A percentile compares a stretch with the other conserved stretches of the same genome.
Evolutionary conservation across 2,888 invertebrate species (phyloP).

Genomic region (Sycophila texana): DNA sequence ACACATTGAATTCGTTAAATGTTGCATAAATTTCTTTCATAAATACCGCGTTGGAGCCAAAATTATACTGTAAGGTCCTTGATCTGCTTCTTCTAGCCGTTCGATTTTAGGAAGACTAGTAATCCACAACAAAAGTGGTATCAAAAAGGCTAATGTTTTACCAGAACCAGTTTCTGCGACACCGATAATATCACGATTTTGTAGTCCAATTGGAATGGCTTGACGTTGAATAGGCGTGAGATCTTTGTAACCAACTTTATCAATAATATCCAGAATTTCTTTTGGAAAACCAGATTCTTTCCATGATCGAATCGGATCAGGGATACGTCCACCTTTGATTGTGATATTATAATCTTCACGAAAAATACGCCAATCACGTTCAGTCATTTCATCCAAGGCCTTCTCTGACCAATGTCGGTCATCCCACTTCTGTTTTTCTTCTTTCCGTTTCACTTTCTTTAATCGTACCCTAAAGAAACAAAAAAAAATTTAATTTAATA

Average conservation of each 20-base stretch:
- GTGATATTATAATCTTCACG: constrained; percentile 99
- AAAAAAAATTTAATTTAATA: constrained; percentile 48
- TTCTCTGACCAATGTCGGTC: constrained; percentile 99
- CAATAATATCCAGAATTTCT: constrained; percentile 95
- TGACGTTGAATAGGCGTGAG: constrained; percentile 99
- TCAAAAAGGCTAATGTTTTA: constrained; percentile 98
- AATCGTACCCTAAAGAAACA: constrained; percentile 80
- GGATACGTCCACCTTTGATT: constrained; percentile 97
- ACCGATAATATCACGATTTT: constrained; percentile 97
- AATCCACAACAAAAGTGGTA: constrained; percentile 98
- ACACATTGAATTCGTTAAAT: not conserved
- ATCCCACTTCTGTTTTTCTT: constrained; percentile 99
- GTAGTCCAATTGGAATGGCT: constrained; percentile 98
- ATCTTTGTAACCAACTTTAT: constrained; percentile 96
- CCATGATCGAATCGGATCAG: constrained; percentile 97
- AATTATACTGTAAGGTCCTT: constrained; percentile 99
- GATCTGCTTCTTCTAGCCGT: constrained; percentile 91
- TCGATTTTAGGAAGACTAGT: constrained; percentile 97
- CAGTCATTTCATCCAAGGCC: constrained; percentile 95
- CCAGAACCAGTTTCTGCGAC: constrained; percentile 99
- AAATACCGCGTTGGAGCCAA: constrained; percentile 93
- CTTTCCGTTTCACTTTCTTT: constrained; percentile 94
- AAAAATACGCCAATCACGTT: constrained; percentile 99
- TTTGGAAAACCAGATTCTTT: constrained; percentile 93
- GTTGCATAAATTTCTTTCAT: not conserved